Conservation (phyloP, 2,113 vertebrate genomes). For the Indicator indicator region DNA sequence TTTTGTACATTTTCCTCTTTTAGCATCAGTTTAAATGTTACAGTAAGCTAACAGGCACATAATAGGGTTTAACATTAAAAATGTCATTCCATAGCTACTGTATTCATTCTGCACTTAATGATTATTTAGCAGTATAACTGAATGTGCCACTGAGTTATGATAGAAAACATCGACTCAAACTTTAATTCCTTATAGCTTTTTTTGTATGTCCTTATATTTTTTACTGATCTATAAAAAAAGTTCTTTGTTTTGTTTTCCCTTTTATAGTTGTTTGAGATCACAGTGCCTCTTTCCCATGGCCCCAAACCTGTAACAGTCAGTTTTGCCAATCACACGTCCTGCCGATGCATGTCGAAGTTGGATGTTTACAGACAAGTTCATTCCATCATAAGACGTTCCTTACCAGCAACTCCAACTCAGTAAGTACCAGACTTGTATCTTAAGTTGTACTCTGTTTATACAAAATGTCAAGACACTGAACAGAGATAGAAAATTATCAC, state of each 20-base stretch:
- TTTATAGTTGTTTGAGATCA: conserved; percentile 94
- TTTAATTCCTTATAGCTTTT: background rate
- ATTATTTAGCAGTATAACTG: background rate
- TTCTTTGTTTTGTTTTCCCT: background rate
- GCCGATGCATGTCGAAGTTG: conserved; percentile 94
- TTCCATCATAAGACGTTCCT: conserved; percentile 92
- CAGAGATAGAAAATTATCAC: background rate
- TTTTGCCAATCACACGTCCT: conserved; percentile 96
- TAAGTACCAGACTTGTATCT: conserved; percentile 76
- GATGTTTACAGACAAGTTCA: conserved; percentile 95
- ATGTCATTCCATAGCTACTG: background rate
- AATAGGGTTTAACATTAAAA: background rate
- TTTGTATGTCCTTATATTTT: background rate
- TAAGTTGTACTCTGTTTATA: background rate
- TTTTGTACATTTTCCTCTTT: background rate
- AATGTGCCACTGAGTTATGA: background rate
- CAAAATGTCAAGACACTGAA: background rate
- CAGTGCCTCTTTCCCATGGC: conserved; percentile 89
- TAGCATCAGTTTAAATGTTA: background rate
- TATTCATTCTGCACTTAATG: background rate
- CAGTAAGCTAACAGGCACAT: background rate
- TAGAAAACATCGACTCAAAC: background rate
- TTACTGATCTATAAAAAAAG: background rate
- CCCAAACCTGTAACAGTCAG: conserved; percentile 94
- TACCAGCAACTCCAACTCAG: conserved; percentile 83